A percentile compares a stretch with the other conserved stretches of the same genome.
These are phyloP conservation scores for Drosophila mojavensis DNA, from an alignment of 1,140 invertebrate species.

Conservation along the genomic window DNA sequence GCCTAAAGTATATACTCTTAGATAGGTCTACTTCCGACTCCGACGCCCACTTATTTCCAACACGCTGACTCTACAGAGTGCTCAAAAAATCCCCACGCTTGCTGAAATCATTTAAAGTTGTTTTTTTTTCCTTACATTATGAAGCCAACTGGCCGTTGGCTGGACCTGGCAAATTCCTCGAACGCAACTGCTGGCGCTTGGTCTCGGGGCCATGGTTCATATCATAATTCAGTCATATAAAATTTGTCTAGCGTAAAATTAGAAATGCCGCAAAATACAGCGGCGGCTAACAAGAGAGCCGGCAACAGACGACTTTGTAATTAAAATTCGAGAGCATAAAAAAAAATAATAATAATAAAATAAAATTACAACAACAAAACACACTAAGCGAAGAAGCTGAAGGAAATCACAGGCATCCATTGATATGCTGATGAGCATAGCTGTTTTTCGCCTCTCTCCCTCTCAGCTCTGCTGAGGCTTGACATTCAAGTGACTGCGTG, in stretches of 20 bases:
- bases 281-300: conserved; percentile 44
- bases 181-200: neutral
- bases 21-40: too few species aligned
- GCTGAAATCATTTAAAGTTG: conserved; percentile 51
- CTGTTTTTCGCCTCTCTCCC: conserved; percentile 20
- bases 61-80: neutral
- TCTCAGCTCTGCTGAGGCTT: conserved; percentile 51
- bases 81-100: neutral
- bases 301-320: conserved; percentile 64
- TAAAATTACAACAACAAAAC: conserved; percentile 12
- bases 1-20: too few species aligned
- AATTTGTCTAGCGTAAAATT: conserved; percentile 80
- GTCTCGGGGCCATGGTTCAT: conserved; percentile 59
- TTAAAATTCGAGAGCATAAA: conserved; percentile 57
- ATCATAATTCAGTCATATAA: conserved; percentile 82
- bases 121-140: conserved; percentile 45
- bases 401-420: conserved; percentile 68
- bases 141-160: conserved; percentile 47
- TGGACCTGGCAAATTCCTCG: neutral
- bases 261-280: conserved; percentile 69
- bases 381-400: neutral
- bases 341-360: conserved; percentile 15
- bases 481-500: conserved; percentile 74
- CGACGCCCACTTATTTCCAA: too few species aligned
- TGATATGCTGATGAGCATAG: conserved; percentile 76